These are phyloP conservation scores for Chinchilla lanigera DNA, from an alignment of 2,113 vertebrate species.

Conservation along the genomic window DNA sequence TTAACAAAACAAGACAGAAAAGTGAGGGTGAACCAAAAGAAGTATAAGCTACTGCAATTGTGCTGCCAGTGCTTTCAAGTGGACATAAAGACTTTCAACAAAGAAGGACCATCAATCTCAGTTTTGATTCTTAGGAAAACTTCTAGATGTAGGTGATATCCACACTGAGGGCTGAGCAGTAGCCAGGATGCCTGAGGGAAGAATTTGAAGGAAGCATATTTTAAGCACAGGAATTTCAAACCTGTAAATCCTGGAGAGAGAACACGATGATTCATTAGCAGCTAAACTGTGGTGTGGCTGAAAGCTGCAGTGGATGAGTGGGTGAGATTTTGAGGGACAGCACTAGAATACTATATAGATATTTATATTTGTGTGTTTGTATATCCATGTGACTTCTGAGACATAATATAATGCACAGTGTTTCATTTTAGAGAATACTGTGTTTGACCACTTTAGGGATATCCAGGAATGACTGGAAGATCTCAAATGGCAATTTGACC, in stretches of 20 bases:
- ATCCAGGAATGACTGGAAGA: neutral
- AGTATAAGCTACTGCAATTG: neutral
- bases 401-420: neutral
- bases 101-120: neutral
- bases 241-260: neutral
- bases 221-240: conserved; percentile 13
- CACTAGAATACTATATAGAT: neutral
- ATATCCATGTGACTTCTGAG: neutral
- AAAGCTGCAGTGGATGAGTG: neutral
- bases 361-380: neutral
- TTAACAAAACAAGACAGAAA: neutral
- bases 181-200: neutral
- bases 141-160: neutral
- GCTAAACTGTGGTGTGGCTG: neutral
- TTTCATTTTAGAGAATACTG: conserved; percentile 3
- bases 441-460: neutral
- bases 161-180: neutral
- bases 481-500: neutral
- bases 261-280: neutral
- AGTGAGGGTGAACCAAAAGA: neutral
- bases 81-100: neutral
- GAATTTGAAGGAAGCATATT: neutral
- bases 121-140: neutral
- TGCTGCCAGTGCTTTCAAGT: neutral
- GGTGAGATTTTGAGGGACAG: conserved; percentile 33